Conservation (phyloP, 1,140 invertebrate species). For the Belonocnema kinseyi region DNA sequence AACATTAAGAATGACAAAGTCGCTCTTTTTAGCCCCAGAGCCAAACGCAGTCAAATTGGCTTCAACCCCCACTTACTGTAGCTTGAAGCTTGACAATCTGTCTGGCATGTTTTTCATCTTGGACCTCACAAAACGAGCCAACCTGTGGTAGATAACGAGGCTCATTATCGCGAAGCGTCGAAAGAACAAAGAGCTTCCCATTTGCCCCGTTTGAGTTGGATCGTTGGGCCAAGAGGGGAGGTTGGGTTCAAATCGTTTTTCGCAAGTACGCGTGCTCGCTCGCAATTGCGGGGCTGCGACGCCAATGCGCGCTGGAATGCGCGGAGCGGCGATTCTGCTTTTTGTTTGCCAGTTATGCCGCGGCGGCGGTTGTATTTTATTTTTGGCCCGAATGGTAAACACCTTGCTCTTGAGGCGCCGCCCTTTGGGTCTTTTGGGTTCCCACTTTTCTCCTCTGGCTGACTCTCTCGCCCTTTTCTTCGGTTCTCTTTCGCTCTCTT, state of each 20-base stretch:
- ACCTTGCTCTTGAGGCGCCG: slow-evolving; percentile 68
- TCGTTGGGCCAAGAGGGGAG: background rate
- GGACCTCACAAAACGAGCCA: too few relatives aligned
- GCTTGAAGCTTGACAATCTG: too few relatives aligned
- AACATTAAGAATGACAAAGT: too few relatives aligned
- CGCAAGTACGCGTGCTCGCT: background rate
- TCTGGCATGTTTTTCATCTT: too few relatives aligned
- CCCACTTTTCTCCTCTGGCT: slow-evolving; percentile 37
- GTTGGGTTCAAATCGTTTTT: background rate
- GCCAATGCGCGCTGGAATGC: slow-evolving; percentile 17
- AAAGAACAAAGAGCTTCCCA: too few relatives aligned
- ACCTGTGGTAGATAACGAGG: too few relatives aligned
- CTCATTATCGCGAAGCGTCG: too few relatives aligned
- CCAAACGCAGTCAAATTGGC: too few relatives aligned
- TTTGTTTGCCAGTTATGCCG: slow-evolving; percentile 61
- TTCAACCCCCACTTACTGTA: too few relatives aligned
- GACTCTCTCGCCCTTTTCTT: slow-evolving; percentile 37
- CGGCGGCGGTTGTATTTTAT: slow-evolving; percentile 57
- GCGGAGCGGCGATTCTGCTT: slow-evolving; percentile 60
- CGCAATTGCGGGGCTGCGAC: background rate
- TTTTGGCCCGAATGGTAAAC: slow-evolving; percentile 68
- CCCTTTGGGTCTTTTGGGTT: slow-evolving; percentile 50
- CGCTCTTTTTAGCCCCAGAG: too few relatives aligned
- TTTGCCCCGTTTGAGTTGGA: too few relatives aligned
- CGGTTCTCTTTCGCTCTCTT: slow-evolving; percentile 30